Percentiles rank a stretch among this genome's conserved stretches.
Conservation (phyloP, 2,113 vertebrate genomes). For the Nansenia antarctica region DNA sequence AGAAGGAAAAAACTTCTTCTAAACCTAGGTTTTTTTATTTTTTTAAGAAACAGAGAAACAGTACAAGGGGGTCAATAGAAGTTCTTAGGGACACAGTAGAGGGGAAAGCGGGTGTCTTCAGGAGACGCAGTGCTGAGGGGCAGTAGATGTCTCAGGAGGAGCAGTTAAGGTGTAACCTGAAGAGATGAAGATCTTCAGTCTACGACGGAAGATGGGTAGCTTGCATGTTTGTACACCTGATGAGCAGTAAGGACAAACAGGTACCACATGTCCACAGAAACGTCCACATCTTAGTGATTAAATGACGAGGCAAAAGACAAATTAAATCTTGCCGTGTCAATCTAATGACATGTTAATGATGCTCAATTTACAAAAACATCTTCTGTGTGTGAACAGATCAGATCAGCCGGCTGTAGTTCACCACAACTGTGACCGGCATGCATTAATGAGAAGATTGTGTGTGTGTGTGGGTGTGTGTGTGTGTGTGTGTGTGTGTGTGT, state of each 20-base stretch:
- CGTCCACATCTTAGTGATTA: conserved; percentile 25
- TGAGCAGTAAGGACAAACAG: not conserved
- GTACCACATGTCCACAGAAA: not conserved
- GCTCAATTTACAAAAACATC: conserved; percentile 40
- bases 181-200: too few relatives aligned
- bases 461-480: not conserved
- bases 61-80: too few relatives aligned
- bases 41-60: too few relatives aligned
- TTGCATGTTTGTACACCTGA: too few relatives aligned
- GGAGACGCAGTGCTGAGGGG: too few relatives aligned
- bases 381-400: conserved; percentile 25
- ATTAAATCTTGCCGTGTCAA: conserved; percentile 47
- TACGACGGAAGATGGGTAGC: too few relatives aligned
- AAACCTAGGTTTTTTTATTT: too few relatives aligned
- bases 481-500: not conserved
- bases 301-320: conserved; percentile 42
- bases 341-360: conserved; percentile 60
- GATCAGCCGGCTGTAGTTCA: conserved; percentile 11
- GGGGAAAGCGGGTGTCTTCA: too few relatives aligned
- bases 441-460: conserved; percentile 37
- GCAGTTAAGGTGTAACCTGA: too few relatives aligned
- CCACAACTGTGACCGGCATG: conserved; percentile 37
- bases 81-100: too few relatives aligned
- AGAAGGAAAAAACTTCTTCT: too few relatives aligned
- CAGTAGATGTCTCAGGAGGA: too few relatives aligned